phyloP scores from a whole-genome alignment of 2,888 invertebrate species.

The Thysanoteuthis rhombus region DNA sequence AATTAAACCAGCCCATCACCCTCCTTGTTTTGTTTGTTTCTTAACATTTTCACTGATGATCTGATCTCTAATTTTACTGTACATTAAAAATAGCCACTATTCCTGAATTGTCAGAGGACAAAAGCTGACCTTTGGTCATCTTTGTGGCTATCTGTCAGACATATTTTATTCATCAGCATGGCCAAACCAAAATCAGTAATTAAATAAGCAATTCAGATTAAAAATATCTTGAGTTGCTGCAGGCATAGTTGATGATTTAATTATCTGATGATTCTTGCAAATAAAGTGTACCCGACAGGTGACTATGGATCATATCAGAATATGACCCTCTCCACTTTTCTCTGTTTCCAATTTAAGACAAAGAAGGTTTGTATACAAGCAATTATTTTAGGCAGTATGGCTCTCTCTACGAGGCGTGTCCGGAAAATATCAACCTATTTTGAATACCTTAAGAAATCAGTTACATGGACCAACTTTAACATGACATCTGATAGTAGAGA shows the following conservation, averaged over 20 bases:
- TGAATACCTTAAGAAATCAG: no score
- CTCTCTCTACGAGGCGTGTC: no score
- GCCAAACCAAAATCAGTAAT: not conserved
- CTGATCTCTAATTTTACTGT: not conserved
- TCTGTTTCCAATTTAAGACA: not conserved
- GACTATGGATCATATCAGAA: not conserved
- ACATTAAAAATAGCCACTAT: not conserved
- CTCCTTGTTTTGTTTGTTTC: not conserved
- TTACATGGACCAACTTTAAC: no score
- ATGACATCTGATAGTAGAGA: no score
- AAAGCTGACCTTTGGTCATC: not conserved
- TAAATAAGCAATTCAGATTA: conserved; percentile 12
- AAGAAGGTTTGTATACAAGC: not conserved
- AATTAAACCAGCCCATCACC: not conserved
- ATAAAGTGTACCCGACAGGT: conserved; percentile 12
- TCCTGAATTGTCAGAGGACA: not conserved
- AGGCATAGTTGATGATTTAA: not conserved
- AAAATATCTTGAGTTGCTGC: not conserved
- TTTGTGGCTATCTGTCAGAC: not conserved
- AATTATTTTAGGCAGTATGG: not conserved
- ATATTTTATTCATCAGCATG: not conserved
- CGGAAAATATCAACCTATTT: no score
- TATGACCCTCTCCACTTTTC: not conserved
- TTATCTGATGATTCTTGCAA: not conserved
- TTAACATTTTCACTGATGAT: not conserved